Percentiles rank a stretch among this genome's conserved stretches.
These are phyloP conservation scores for Sussaba pulchella DNA, from an alignment of 2,888 invertebrate genomes.

Conservation along the genomic window DNA sequence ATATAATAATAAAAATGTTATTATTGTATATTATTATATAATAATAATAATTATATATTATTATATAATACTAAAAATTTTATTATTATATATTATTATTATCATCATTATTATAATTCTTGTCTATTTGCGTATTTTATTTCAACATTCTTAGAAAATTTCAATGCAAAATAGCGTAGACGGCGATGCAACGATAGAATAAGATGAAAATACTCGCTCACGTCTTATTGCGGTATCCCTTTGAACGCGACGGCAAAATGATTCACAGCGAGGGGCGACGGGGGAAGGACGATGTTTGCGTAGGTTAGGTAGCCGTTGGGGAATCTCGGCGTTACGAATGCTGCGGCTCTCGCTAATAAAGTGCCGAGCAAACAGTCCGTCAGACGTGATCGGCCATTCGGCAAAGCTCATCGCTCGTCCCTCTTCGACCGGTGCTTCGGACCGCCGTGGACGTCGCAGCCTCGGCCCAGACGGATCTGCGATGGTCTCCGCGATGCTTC, in stretches of 20 bases:
- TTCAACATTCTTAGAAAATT: no score
- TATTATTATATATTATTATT: no score
- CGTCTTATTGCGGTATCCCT: slow-evolving; percentile 39
- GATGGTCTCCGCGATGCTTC: slow-evolving; percentile 2
- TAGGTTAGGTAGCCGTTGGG: slow-evolving; percentile 58
- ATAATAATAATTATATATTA: no score
- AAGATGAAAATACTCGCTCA: slow-evolving; percentile 40
- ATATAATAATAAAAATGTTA: no score
- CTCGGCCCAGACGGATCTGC: not conserved
- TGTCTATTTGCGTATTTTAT: no score
- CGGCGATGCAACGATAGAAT: not conserved
- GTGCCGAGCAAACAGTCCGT: slow-evolving; percentile 72
- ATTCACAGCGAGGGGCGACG: slow-evolving; percentile 29
- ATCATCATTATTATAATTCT: no score
- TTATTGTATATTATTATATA: no score
- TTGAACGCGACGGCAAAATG: not conserved
- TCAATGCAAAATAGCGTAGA: slow-evolving; percentile 1
- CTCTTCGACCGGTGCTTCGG: slow-evolving; percentile 18
- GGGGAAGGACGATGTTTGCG: slow-evolving; percentile 59
- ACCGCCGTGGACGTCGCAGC: not conserved
- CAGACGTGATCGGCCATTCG: slow-evolving; percentile 68
- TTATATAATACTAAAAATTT: no score
- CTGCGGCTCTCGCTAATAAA: slow-evolving; percentile 71
- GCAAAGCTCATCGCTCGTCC: slow-evolving; percentile 59
- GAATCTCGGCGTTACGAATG: slow-evolving; percentile 26